Percentiles rank a stretch among this genome's conserved stretches.
Evolutionary conservation across 2,113 vertebrate genomes (phyloP).

Genomic region (Poecilia latipinna): DNA sequence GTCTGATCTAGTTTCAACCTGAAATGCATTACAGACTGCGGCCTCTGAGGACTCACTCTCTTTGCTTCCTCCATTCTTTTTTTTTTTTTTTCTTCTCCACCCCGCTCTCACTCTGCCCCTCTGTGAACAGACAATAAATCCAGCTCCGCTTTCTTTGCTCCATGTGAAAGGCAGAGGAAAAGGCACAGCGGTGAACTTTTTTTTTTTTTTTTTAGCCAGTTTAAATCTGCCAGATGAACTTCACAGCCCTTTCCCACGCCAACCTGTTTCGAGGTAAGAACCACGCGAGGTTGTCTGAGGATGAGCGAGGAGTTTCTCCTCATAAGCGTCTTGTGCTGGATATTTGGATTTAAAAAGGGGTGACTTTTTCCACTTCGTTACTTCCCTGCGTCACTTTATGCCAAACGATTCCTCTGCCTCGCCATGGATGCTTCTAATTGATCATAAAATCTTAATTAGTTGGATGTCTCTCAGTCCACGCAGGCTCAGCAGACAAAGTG

Average conservation of each 20-base stretch:
- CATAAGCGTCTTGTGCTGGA: not conserved
- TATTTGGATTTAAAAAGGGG: not conserved
- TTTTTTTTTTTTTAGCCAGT: conserved; percentile 32
- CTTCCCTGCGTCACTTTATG: conserved; percentile 13
- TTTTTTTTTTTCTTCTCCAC: not conserved
- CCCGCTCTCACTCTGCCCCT: conserved; percentile 1
- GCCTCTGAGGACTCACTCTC: conserved; percentile 43
- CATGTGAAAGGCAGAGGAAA: conserved; percentile 37
- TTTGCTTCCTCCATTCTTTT: conserved; percentile 6
- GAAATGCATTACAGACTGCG: conserved; percentile 53
- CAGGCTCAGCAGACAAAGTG: conserved; percentile 41
- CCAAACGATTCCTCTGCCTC: conserved; percentile 13
- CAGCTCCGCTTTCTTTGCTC: conserved; percentile 30
- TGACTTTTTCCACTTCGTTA: conserved; percentile 1
- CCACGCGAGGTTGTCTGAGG: not conserved
- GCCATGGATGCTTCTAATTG: conserved; percentile 53
- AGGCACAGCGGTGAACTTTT: conserved; percentile 43
- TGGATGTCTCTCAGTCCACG: conserved; percentile 55
- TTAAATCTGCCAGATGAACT: conserved; percentile 65
- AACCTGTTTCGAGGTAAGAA: conserved; percentile 20
- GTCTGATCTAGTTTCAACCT: conserved; percentile 66
- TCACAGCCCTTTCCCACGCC: conserved; percentile 66
- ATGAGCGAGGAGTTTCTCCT: not conserved
- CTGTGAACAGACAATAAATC: conserved; percentile 35
- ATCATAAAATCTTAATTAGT: conserved; percentile 77